These are phyloP conservation scores for Spodoptera frugiperda DNA, from an alignment of 1,140 invertebrate species.

Conservation along the genomic window DNA sequence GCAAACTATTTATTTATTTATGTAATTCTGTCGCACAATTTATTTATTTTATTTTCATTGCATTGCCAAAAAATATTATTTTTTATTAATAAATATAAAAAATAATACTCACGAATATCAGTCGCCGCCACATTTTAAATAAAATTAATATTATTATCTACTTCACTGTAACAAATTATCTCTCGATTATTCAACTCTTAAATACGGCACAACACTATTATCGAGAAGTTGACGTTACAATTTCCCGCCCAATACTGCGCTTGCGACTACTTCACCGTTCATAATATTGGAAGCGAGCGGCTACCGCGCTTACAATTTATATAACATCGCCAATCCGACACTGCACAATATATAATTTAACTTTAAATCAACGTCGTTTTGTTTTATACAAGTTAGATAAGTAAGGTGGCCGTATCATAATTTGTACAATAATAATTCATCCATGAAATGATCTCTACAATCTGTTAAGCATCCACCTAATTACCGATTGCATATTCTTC, in stretches of 20 bases:
- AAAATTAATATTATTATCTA: slow-evolving; percentile 12
- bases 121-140: slow-evolving; percentile 52
- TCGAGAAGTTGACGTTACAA: slow-evolving; percentile 47
- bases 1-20: no score
- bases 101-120: slow-evolving; percentile 55
- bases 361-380: slow-evolving; percentile 66
- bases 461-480: slow-evolving; percentile 43
- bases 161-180: slow-evolving; percentile 36
- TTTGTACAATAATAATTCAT: slow-evolving; percentile 63
- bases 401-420: slow-evolving; percentile 62
- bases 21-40: no score
- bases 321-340: slow-evolving; percentile 68
- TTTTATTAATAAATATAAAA: no score
- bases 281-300: slow-evolving; percentile 70
- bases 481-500: slow-evolving; percentile 48
- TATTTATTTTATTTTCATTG: no score
- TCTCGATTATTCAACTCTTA: slow-evolving; percentile 23
- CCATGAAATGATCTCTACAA: slow-evolving; percentile 65
- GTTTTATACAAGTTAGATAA: slow-evolving; percentile 76
- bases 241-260: slow-evolving; percentile 58
- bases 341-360: slow-evolving; percentile 69
- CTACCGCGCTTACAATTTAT: slow-evolving; percentile 72
- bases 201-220: slow-evolving; percentile 49
- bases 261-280: slow-evolving; percentile 58
- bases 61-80: no score